These are phyloP conservation scores for Hemicordylus capensis DNA, from an alignment of 2,113 vertebrate species.

Conservation along the genomic window DNA sequence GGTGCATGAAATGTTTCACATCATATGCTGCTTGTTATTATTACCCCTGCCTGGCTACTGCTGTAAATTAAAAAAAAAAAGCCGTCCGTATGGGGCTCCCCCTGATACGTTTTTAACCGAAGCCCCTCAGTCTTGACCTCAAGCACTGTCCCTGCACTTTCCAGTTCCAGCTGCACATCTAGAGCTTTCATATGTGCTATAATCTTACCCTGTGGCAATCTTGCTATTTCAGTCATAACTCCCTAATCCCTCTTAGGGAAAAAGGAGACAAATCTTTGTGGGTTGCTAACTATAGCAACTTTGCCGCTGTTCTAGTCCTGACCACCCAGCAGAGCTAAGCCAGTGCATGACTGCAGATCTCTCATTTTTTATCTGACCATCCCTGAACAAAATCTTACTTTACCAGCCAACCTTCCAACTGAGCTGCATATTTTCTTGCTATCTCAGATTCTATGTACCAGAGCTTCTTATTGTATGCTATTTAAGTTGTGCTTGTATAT, in stretches of 20 bases:
- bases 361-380: conserved; percentile 8
- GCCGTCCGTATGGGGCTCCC: not conserved
- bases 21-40: not conserved
- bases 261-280: not conserved
- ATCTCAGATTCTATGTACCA: not conserved
- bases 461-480: conserved; percentile 4
- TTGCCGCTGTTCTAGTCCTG: conserved; percentile 18
- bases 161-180: not conserved
- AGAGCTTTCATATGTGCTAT: not conserved
- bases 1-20: not conserved
- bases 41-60: conserved; percentile 4
- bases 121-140: not conserved
- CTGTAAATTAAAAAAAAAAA: not conserved
- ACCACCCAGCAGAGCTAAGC: conserved; percentile 1
- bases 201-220: conserved; percentile 2
- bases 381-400: not conserved
- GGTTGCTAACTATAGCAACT: conserved; percentile 1
- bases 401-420: not conserved
- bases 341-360: not conserved
- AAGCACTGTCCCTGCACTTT: not conserved
- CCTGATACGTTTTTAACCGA: not conserved
- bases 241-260: not conserved
- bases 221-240: conserved; percentile 11
- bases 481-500: not conserved
- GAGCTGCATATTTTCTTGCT: conserved; percentile 26